Evolutionary conservation across 30 jellyfish, hydroid and myxozoan genomes (phyloP).

Genomic region (Aurelia sp.): DNA sequence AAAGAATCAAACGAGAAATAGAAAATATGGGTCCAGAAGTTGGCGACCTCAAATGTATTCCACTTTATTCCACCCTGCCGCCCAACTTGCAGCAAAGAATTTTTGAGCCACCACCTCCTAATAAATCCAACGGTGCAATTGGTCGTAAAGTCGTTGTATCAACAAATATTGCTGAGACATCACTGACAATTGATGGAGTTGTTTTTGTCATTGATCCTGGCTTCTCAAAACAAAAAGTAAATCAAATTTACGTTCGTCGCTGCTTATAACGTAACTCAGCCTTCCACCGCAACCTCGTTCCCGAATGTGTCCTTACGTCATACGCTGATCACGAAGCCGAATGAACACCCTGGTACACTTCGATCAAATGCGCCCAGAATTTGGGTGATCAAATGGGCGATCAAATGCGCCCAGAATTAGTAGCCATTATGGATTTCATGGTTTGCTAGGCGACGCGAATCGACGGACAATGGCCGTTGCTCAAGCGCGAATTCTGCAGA

Average conservation of each 20-base stretch:
- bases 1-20: conserved; percentile 91
- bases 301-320: no score
- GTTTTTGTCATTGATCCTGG: conserved; percentile 99
- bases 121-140: conserved; percentile 96
- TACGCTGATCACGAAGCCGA: no score
- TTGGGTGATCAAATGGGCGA: no score
- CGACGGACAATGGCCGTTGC: no score
- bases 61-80: conserved; percentile 99
- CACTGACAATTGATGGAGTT: conserved; percentile 99
- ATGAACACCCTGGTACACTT: no score
- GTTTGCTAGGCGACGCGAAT: no score
- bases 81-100: conserved; percentile 98
- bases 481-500: no score
- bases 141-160: conserved; percentile 99
- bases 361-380: no score
- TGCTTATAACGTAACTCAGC: neutral
- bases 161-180: conserved; percentile 99
- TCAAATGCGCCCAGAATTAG: no score
- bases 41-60: conserved; percentile 99
- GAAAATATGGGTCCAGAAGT: conserved; percentile 99
- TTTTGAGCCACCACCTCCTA: conserved; percentile 99
- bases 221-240: conserved; percentile 98
- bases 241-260: neutral
- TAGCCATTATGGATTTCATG: no score
- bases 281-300: no score